Conservation (phyloP, 2,888 invertebrate genomes). For the Stenodera caucasica region DNA sequence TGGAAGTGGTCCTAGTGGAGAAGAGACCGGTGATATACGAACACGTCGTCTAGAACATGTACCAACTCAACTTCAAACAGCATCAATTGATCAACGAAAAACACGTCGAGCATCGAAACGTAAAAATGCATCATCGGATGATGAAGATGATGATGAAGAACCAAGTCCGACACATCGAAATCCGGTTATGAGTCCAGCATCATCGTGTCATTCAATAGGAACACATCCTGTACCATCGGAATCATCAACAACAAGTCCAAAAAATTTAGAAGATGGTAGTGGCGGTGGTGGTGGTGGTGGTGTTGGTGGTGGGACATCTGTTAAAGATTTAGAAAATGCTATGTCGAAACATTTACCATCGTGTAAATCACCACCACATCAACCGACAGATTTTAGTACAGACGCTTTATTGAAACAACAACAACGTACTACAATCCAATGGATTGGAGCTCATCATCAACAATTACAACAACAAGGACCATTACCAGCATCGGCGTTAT, state of each 20-base stretch:
- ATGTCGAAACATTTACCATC: slow-evolving; percentile 92
- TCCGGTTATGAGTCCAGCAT: slow-evolving; percentile 62
- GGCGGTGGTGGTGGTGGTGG: slow-evolving; percentile 41
- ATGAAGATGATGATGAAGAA: slow-evolving; percentile 58
- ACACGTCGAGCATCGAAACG: slow-evolving; percentile 63
- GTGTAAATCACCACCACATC: slow-evolving; percentile 64
- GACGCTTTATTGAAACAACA: slow-evolving; percentile 82
- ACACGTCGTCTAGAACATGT: slow-evolving; percentile 59
- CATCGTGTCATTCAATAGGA: slow-evolving; percentile 66
- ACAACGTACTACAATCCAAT: slow-evolving; percentile 84
- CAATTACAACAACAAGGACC: slow-evolving; percentile 61
- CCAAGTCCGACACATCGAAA: slow-evolving; percentile 46
- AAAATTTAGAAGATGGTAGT: slow-evolving; percentile 55
- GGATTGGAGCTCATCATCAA: slow-evolving; percentile 84
- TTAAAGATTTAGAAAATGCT: slow-evolving; percentile 91
- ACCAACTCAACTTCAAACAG: slow-evolving; percentile 57
- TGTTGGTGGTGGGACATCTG: slow-evolving; percentile 61
- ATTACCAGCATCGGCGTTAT: slow-evolving; percentile 85
- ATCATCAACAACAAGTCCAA: slow-evolving; percentile 54
- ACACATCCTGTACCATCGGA: slow-evolving; percentile 57
- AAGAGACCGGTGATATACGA: slow-evolving; percentile 57
- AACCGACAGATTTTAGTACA: slow-evolving; percentile 85
- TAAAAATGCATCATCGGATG: slow-evolving; percentile 61
- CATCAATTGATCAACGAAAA: slow-evolving; percentile 48
- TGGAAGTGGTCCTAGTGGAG: slow-evolving; percentile 36